These are phyloP conservation scores for Serranus cabrilla DNA, from an alignment of 2,797 vertebrate species.

Conservation along the genomic window DNA sequence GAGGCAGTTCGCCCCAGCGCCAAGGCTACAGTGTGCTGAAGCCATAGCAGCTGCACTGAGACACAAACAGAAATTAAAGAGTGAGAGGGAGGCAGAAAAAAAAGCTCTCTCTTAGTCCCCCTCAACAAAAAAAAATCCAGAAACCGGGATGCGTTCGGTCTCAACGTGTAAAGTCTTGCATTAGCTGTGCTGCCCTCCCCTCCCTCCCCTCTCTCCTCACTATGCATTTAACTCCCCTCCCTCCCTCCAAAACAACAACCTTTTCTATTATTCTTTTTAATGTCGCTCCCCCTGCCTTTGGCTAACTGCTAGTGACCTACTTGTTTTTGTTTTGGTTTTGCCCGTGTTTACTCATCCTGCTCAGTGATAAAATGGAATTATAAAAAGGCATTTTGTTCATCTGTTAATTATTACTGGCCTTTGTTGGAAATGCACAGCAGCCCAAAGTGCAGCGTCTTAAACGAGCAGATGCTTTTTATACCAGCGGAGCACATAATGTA, in stretches of 20 bases:
- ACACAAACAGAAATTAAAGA: conserved; percentile 47
- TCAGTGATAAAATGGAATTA: conserved; percentile 79
- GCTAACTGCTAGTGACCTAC: conserved; percentile 83
- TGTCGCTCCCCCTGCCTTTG: conserved; percentile 81
- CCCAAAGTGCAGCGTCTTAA: conserved; percentile 56
- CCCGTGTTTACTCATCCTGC: conserved; percentile 74
- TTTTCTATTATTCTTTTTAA: conserved; percentile 88
- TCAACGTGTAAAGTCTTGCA: conserved; percentile 59
- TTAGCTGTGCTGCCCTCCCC: conserved; percentile 64
- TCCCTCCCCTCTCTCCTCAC: conserved; percentile 64
- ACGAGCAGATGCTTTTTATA: conserved; percentile 46
- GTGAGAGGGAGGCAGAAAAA: conserved; percentile 37
- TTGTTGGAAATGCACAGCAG: conserved; percentile 54
- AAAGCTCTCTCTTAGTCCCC: conserved; percentile 37
- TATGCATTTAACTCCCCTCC: conserved; percentile 69
- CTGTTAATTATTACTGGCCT: conserved; percentile 74
- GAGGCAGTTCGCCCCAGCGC: conserved; percentile 39
- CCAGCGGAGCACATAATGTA: conserved; percentile 29
- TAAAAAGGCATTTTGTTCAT: conserved; percentile 76
- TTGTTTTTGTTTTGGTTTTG: conserved; percentile 81
- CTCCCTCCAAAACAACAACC: conserved; percentile 78
- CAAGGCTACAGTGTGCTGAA: conserved; percentile 53
- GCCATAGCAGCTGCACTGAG: conserved; percentile 62
- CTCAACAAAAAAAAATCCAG: conserved; percentile 5
- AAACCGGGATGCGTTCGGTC: conserved; percentile 45